A percentile compares a stretch with the other conserved stretches of the same genome.
Evolutionary conservation across 1,140 invertebrate genomes (phyloP).

Genomic region (Euura saliciscinereae): DNA sequence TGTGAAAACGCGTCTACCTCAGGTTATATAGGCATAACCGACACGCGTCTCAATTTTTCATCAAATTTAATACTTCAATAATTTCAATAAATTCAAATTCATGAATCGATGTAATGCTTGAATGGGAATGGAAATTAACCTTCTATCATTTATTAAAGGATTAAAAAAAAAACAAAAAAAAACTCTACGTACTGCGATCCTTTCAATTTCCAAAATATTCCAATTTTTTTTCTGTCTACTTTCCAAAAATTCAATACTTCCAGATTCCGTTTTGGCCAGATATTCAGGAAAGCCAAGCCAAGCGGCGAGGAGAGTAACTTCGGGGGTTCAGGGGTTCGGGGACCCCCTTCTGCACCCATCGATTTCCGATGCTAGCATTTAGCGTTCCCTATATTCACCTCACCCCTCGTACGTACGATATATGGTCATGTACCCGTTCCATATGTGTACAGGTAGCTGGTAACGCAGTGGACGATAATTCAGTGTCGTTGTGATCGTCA

Average conservation of each 20-base stretch:
- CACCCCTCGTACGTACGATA: constrained; percentile 40
- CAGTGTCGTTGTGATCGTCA: background rate
- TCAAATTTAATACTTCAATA: no score
- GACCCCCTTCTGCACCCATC: constrained; percentile 37
- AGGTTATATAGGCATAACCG: background rate
- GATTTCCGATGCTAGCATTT: constrained; percentile 58
- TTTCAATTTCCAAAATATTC: no score
- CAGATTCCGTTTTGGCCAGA: background rate
- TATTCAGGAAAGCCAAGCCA: background rate
- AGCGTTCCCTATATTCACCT: constrained; percentile 53
- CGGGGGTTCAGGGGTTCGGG: background rate
- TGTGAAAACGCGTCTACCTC: background rate
- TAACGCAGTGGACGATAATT: constrained; percentile 14
- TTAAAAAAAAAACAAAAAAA: no score
- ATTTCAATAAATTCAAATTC: no score
- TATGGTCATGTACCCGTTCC: constrained; percentile 34
- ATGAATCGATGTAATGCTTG: no score
- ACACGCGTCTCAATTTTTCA: background rate
- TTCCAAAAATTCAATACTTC: background rate
- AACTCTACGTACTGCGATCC: no score
- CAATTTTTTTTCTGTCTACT: no score
- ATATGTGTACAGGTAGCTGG: constrained; percentile 15
- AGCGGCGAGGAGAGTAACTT: background rate
- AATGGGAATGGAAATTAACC: no score
- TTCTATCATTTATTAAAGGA: no score